phyloP scores from a whole-genome alignment of 2,888 invertebrate genomes.

The Andricus quercusramuli region DNA sequence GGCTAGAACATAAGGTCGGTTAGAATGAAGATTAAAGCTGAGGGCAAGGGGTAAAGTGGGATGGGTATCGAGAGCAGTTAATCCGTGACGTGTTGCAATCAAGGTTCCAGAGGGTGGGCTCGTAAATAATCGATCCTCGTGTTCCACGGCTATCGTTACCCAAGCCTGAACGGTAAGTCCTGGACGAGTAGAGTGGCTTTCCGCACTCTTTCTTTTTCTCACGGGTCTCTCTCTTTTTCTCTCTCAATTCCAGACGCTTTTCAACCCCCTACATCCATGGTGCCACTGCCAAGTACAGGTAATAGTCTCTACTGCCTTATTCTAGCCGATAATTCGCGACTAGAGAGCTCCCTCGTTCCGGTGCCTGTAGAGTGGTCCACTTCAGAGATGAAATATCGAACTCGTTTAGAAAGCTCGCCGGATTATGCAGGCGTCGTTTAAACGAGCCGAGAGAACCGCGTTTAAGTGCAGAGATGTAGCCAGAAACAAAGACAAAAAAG shows the following conservation, averaged over 20 bases:
- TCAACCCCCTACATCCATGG: constrained; percentile 1
- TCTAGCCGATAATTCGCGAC: constrained; percentile 39
- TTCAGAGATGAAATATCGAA: constrained; percentile 41
- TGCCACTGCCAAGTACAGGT: constrained; percentile 21
- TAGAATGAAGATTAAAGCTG: constrained; percentile 36
- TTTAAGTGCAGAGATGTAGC: not conserved
- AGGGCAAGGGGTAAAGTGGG: constrained; percentile 23
- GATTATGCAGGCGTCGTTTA: constrained; percentile 42
- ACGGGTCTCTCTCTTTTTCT: not conserved
- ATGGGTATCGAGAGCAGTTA: constrained; percentile 50
- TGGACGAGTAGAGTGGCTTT: constrained; percentile 15
- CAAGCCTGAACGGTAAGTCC: constrained; percentile 29
- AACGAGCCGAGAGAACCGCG: not conserved
- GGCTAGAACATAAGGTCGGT: constrained; percentile 15
- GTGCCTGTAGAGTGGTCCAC: constrained; percentile 28
- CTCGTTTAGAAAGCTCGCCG: constrained; percentile 37
- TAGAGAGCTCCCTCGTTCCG: constrained; percentile 33
- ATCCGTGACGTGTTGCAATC: constrained; percentile 63
- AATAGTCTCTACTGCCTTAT: constrained; percentile 21
- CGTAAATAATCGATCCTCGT: constrained; percentile 58
- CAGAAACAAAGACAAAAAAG: not conserved
- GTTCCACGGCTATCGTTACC: constrained; percentile 45
- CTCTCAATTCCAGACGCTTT: not conserved
- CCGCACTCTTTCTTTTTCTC: not conserved
- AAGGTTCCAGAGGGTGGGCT: constrained; percentile 58